Conservation (phyloP, 2,797 vertebrate genomes). For the Notolabrus celidotus region DNA sequence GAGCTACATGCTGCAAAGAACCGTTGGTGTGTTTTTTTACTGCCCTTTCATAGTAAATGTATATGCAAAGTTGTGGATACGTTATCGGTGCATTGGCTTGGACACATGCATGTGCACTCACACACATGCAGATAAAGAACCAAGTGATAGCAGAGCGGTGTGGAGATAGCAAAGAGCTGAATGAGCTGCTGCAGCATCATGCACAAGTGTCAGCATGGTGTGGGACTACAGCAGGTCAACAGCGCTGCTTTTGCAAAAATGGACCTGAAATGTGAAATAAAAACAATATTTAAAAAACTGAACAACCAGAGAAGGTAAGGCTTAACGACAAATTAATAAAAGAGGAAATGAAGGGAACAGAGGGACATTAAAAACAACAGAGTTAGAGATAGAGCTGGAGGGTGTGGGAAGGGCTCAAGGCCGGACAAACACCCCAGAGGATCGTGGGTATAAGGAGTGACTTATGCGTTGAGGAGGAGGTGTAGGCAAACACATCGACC, state of each 20-base stretch:
- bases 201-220: not conserved
- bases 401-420: constrained; percentile 67
- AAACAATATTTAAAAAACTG: not conserved
- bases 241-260: constrained; percentile 8
- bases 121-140: constrained; percentile 34
- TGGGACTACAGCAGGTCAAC: constrained; percentile 8
- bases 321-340: no score
- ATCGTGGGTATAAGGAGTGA: constrained; percentile 47
- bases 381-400: constrained; percentile 7
- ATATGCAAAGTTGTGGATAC: constrained; percentile 48
- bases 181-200: not conserved
- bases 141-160: constrained; percentile 4
- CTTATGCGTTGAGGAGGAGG: constrained; percentile 42
- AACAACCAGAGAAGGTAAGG: no score
- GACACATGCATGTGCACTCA: constrained; percentile 5
- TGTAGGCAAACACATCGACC: constrained; percentile 47
- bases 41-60: not conserved
- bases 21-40: not conserved
- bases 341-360: not conserved
- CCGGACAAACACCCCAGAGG: constrained; percentile 60
- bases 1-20: not conserved
- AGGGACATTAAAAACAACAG: not conserved
- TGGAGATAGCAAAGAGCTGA: not conserved
- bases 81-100: constrained; percentile 38
- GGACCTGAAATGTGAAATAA: not conserved